Conservation (phyloP, 2,888 invertebrate genomes). For the Carabus problematicus region DNA sequence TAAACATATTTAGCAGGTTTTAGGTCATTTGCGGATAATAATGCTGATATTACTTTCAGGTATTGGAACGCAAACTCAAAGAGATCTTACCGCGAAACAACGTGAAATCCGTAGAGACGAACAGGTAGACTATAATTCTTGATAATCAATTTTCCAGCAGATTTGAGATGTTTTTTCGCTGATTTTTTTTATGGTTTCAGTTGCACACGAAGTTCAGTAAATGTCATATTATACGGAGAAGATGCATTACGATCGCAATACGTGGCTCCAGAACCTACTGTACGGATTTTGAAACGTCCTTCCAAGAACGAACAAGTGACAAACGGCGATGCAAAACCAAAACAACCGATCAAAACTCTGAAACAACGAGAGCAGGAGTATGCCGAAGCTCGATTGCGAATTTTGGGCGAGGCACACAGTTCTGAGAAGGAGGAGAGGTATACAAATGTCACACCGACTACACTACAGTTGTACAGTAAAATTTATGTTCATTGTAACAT, state of each 20-base stretch:
- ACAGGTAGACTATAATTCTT: constrained; percentile 50
- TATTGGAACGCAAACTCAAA: constrained; percentile 59
- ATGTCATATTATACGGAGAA: constrained; percentile 77
- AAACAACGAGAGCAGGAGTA: constrained; percentile 94
- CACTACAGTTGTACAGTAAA: no score
- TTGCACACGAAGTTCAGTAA: constrained; percentile 65
- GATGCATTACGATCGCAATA: constrained; percentile 83
- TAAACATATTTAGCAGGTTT: no score
- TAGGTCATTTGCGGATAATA: neutral
- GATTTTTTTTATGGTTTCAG: constrained; percentile 46
- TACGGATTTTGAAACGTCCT: constrained; percentile 83
- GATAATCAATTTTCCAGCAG: constrained; percentile 4
- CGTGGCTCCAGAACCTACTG: constrained; percentile 79
- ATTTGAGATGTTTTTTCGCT: constrained; percentile 21
- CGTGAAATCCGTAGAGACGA: constrained; percentile 53
- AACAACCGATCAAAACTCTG: constrained; percentile 81
- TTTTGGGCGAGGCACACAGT: constrained; percentile 85
- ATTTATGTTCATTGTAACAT: neutral
- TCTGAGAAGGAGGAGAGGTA: constrained; percentile 78
- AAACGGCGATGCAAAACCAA: constrained; percentile 72
- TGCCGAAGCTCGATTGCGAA: constrained; percentile 88
- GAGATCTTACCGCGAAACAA: constrained; percentile 52
- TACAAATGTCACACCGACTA: neutral
- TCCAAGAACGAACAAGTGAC: constrained; percentile 59
- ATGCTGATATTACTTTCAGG: constrained; percentile 52